These are phyloP conservation scores for Otus sunia DNA, from an alignment of 2,113 vertebrate genomes.

Conservation along the genomic window DNA sequence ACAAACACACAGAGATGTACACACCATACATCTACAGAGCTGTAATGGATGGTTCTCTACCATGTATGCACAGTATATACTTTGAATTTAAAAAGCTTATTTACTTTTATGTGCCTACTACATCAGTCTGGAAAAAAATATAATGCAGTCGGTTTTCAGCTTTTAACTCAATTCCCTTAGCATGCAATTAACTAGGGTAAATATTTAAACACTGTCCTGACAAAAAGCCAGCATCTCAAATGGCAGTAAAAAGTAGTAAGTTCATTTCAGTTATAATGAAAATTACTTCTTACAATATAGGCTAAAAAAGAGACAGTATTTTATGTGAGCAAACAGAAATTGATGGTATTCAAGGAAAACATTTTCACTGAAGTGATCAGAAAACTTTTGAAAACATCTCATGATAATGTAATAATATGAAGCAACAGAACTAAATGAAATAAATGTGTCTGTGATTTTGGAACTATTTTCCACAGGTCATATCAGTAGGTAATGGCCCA, in stretches of 20 bases:
- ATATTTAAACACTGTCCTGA: neutral
- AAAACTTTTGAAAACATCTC: neutral
- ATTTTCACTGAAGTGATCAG: neutral
- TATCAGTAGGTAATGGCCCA: neutral
- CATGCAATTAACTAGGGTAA: neutral
- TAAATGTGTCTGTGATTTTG: neutral
- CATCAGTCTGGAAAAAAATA: conserved; percentile 30
- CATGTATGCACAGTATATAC: neutral
- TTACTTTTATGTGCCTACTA: neutral
- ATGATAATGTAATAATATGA: neutral
- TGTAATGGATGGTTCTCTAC: neutral
- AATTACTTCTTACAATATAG: neutral
- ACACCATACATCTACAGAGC: neutral
- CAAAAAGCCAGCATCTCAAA: neutral
- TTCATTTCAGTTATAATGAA: neutral
- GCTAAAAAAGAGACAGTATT: neutral
- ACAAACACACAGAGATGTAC: neutral
- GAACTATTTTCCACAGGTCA: neutral
- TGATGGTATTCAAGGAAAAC: neutral
- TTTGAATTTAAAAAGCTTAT: neutral
- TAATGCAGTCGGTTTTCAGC: conserved; percentile 63
- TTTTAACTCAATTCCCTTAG: neutral
- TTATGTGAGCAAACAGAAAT: neutral
- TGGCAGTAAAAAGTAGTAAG: neutral
- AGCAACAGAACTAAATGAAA: neutral